These are phyloP conservation scores for Chloroceryle amazona DNA, from an alignment of 2,797 vertebrate genomes.

Conservation along the genomic window DNA sequence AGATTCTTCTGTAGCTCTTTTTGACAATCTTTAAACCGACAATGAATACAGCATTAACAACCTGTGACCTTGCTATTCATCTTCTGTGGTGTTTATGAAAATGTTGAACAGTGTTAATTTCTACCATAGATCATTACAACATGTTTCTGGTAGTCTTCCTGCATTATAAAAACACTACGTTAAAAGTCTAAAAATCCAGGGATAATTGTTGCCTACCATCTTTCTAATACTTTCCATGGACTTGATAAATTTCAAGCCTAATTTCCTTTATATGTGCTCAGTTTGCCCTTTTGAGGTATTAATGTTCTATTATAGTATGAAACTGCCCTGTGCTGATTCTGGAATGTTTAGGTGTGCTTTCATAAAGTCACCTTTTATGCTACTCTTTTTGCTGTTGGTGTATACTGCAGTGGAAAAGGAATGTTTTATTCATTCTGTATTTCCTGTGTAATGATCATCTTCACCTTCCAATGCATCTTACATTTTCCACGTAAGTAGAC, in stretches of 20 bases:
- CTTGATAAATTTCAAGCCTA: not conserved
- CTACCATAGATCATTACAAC: not conserved
- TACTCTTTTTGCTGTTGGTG: not conserved
- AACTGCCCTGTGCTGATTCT: not conserved
- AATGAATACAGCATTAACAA: not conserved
- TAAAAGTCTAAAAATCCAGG: not conserved
- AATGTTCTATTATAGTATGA: not conserved
- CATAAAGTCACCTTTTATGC: not conserved
- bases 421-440: not conserved
- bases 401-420: not conserved
- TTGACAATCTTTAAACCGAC: not conserved
- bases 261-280: not conserved
- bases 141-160: not conserved
- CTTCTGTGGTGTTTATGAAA: conserved; percentile 22
- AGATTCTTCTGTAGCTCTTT: not conserved
- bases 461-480: not conserved
- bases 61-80: not conserved
- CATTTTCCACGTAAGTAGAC: not conserved
- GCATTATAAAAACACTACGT: not conserved
- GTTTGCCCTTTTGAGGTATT: not conserved
- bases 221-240: not conserved
- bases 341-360: no score
- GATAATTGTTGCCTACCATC: not conserved
- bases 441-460: not conserved
- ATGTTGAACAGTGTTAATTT: not conserved